These are phyloP conservation scores for Ceratina calcarata DNA, from an alignment of 1,140 invertebrate genomes.

Conservation along the genomic window DNA sequence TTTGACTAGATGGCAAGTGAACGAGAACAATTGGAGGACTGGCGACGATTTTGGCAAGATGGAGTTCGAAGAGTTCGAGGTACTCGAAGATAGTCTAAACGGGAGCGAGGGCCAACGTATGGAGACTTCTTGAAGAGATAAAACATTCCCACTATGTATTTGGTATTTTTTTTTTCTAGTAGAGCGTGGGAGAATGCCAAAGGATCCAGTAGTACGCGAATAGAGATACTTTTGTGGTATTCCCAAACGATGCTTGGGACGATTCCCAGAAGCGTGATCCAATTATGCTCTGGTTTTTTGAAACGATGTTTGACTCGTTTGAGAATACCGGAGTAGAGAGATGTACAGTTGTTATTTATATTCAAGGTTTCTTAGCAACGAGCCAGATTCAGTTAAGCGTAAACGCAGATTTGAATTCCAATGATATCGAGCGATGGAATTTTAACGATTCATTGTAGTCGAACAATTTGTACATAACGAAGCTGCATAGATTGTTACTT, in stretches of 20 bases:
- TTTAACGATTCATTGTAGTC: not conserved
- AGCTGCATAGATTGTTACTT: constrained; percentile 10
- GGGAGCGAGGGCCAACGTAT: constrained; percentile 66
- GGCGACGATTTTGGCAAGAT: constrained; percentile 87
- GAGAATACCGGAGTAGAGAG: not conserved
- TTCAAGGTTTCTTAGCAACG: constrained; percentile 43
- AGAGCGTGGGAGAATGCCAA: constrained; percentile 19
- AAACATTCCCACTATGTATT: constrained; percentile 14
- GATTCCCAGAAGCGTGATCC: not conserved
- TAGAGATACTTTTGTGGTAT: not conserved
- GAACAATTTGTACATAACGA: constrained; percentile 28
- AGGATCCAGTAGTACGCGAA: constrained; percentile 9
- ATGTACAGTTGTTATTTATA: constrained; percentile 8
- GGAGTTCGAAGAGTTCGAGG: constrained; percentile 91
- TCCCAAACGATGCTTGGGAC: not conserved
- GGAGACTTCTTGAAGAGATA: constrained; percentile 30
- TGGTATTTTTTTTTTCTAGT: not conserved
- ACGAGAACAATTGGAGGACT: constrained; percentile 72
- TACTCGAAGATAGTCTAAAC: constrained; percentile 84
- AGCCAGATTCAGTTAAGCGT: constrained; percentile 4
- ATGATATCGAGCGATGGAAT: not conserved
- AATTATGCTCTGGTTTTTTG: not conserved
- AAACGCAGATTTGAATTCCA: not conserved
- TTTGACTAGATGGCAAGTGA: constrained; percentile 76
- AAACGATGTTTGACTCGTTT: not conserved